These are phyloP conservation scores for Salmo trutta DNA, from an alignment of 2,797 vertebrate species.

Conservation along the genomic window DNA sequence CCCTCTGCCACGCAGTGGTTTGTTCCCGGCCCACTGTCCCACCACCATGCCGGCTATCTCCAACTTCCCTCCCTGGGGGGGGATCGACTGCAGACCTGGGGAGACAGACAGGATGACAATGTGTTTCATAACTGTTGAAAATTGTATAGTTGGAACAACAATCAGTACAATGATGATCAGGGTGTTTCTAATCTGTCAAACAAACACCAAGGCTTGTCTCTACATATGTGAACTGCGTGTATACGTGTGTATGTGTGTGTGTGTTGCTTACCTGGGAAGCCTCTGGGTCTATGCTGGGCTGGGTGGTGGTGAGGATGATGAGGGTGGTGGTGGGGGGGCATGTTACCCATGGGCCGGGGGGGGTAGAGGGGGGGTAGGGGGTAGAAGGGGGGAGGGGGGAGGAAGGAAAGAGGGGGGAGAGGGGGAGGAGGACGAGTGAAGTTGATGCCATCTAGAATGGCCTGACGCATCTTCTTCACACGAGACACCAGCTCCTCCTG, in stretches of 20 bases:
- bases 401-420: slow-evolving; percentile 84
- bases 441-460: slow-evolving; percentile 90
- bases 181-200: no score
- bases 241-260: background rate
- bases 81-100: slow-evolving; percentile 88
- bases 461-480: slow-evolving; percentile 93
- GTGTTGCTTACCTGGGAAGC: slow-evolving; percentile 81
- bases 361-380: slow-evolving; percentile 86
- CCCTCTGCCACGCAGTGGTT: slow-evolving; percentile 85
- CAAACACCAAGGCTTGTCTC: no score
- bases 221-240: no score
- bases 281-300: slow-evolving; percentile 81
- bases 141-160: no score
- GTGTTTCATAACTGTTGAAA: no score
- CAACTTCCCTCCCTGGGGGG: slow-evolving; percentile 90
- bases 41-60: slow-evolving; percentile 94
- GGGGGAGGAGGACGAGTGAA: slow-evolving; percentile 83
- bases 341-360: slow-evolving; percentile 82
- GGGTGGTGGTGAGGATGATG: slow-evolving; percentile 77
- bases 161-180: no score
- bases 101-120: background rate
- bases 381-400: slow-evolving; percentile 87
- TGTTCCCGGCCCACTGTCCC: slow-evolving; percentile 92
- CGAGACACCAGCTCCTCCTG: slow-evolving; percentile 88
- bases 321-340: slow-evolving; percentile 79